Conservation (phyloP, 2,888 invertebrate species). For the Philonicus albiceps region DNA sequence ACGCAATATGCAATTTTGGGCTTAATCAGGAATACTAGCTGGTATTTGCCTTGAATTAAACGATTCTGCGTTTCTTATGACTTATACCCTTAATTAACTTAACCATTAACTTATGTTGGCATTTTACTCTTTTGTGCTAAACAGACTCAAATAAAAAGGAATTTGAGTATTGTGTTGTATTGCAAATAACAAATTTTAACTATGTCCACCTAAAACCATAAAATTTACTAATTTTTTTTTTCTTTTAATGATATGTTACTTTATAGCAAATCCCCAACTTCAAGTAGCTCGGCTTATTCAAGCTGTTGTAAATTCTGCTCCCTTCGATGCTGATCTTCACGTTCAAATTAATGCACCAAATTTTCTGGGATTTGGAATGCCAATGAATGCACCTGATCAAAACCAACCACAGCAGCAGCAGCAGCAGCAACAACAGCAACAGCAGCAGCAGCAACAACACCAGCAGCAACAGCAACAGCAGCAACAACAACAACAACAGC, state of each 20-base stretch:
- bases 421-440: too few species aligned
- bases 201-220: not conserved
- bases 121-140: not conserved
- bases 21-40: not conserved
- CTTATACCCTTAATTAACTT: not conserved
- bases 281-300: slow-evolving; percentile 61
- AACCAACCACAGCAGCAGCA: slow-evolving; percentile 49
- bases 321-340: slow-evolving; percentile 60
- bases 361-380: slow-evolving; percentile 59
- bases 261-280: slow-evolving; percentile 58
- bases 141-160: not conserved
- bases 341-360: slow-evolving; percentile 61
- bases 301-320: slow-evolving; percentile 60
- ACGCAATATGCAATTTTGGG: too few species aligned
- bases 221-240: not conserved
- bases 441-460: slow-evolving; percentile 50
- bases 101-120: not conserved
- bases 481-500: slow-evolving; percentile 41
- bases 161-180: not conserved
- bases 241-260: not conserved
- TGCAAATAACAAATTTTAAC: not conserved
- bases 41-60: not conserved
- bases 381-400: slow-evolving; percentile 63
- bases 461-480: slow-evolving; percentile 51
- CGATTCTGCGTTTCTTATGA: not conserved